phyloP scores from a whole-genome alignment of 2,888 invertebrate species.

The Odontocerum albicorne region DNA sequence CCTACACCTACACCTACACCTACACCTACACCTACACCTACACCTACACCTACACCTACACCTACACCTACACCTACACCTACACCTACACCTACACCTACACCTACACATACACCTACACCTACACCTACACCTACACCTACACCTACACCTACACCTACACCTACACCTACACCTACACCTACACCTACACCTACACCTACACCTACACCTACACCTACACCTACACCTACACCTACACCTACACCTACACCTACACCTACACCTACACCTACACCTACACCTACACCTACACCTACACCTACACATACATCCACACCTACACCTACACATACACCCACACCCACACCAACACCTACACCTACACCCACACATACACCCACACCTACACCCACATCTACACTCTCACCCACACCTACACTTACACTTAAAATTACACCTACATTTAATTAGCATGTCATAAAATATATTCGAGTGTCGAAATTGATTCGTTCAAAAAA shows the following conservation, averaged over 20 bases:
- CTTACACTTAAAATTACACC: no score
- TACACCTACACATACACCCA: no score
- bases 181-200: not conserved
- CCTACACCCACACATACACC: no score
- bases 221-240: not conserved
- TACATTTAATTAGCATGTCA: no score
- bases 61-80: not conserved
- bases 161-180: not conserved
- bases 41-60: not conserved
- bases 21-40: not conserved
- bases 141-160: not conserved
- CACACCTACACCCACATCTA: no score
- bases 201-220: not conserved
- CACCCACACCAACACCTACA: no score
- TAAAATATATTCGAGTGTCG: no score
- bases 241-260: not conserved
- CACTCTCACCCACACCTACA: no score
- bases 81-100: not conserved
- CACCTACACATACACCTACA: not conserved
- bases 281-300: not conserved
- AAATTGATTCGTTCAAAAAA: no score
- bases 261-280: not conserved
- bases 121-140: not conserved
- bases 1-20: not conserved
- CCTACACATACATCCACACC: not conserved